Evolutionary conservation across 2,113 vertebrate genomes (phyloP).

Genomic region (Silurus meridionalis): DNA sequence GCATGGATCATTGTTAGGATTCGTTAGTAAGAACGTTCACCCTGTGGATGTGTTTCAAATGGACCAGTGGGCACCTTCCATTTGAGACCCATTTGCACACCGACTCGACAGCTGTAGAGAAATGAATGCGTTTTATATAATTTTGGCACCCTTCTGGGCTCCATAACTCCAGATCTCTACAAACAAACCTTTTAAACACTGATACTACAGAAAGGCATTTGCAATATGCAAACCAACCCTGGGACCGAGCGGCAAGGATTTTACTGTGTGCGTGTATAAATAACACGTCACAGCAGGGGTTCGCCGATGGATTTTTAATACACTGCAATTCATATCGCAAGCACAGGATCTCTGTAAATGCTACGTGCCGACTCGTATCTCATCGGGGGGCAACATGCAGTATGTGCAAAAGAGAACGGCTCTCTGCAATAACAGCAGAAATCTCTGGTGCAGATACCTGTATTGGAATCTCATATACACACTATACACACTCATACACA

Average conservation of each 20-base stretch:
- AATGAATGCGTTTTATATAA: background rate
- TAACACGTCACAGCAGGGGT: background rate
- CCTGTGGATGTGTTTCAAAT: background rate
- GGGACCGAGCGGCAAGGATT: background rate
- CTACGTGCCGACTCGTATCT: background rate
- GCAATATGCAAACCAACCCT: background rate
- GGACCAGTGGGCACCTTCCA: background rate
- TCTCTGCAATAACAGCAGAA: constrained; percentile 4
- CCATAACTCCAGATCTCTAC: background rate
- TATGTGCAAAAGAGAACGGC: background rate
- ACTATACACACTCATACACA: background rate
- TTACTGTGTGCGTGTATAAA: background rate
- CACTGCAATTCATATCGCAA: background rate
- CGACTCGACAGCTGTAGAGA: background rate
- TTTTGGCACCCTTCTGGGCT: background rate
- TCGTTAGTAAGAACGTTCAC: background rate
- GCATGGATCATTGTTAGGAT: constrained; percentile 11
- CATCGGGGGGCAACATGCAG: background rate
- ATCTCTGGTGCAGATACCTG: background rate
- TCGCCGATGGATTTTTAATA: constrained; percentile 1
- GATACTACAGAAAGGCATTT: background rate
- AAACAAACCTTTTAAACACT: background rate
- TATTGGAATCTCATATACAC: background rate
- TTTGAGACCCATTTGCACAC: background rate
- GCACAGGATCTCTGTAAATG: background rate